Evolutionary conservation across 2,113 vertebrate species (phyloP).

Genomic region (Sterna hirundo): DNA sequence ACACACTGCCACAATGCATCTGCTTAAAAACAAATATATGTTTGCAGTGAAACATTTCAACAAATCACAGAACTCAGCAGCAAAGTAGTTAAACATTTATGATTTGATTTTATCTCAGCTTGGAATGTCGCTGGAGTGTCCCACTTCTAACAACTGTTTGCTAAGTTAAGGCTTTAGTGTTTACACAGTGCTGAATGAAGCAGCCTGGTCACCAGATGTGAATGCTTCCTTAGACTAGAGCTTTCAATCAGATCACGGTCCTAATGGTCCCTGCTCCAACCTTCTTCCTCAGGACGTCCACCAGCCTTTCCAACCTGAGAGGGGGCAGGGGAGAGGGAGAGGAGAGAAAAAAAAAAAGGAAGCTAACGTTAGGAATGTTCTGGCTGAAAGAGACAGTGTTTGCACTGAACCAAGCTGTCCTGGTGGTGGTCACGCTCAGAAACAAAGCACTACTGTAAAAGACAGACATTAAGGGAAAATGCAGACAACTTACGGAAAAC

Average conservation of each 20-base stretch:
- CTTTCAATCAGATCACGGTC: conserved; percentile 88
- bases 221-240: conserved; percentile 76
- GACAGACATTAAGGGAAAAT: conserved; percentile 61
- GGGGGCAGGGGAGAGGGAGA: conserved; percentile 19
- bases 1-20: conserved; percentile 52
- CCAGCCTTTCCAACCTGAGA: conserved; percentile 93
- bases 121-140: conserved; percentile 87
- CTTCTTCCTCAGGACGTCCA: conserved; percentile 97
- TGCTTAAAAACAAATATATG: conserved; percentile 68
- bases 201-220: conserved; percentile 93
- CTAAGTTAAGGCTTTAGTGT: conserved; percentile 88
- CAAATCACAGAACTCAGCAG: conserved; percentile 80
- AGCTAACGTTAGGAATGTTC: conserved; percentile 71
- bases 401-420: conserved; percentile 69
- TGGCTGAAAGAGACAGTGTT: conserved; percentile 74
- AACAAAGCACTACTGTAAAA: conserved; percentile 72
- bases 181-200: conserved; percentile 88
- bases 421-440: conserved; percentile 67
- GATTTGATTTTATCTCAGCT: conserved; percentile 84
- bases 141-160: conserved; percentile 93
- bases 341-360: conserved; percentile 61
- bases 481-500: conserved; percentile 56
- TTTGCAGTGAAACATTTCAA: conserved; percentile 74
- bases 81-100: conserved; percentile 90
- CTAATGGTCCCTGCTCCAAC: conserved; percentile 90